Evolutionary conservation across 2,888 invertebrate species (phyloP).

Genomic region (Parnassius orleans): DNA sequence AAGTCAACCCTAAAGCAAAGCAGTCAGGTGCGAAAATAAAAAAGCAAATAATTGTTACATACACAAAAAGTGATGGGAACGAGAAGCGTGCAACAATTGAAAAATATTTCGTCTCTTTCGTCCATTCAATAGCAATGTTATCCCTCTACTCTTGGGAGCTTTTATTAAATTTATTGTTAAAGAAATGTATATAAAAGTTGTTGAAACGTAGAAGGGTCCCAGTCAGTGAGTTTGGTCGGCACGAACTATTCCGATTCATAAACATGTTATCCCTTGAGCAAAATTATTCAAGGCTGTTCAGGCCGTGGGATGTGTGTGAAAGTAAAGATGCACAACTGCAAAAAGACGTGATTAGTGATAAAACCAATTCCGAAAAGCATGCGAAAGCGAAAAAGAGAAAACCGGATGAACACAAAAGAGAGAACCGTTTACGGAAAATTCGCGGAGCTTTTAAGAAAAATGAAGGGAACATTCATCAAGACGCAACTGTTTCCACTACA

Average conservation of each 20-base stretch:
- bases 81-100: constrained; percentile 79
- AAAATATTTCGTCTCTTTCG: constrained; percentile 79
- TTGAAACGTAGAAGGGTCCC: constrained; percentile 70
- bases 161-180: constrained; percentile 80
- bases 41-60: constrained; percentile 23
- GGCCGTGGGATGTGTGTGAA: constrained; percentile 82
- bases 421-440: constrained; percentile 69
- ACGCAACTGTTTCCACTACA: constrained; percentile 81
- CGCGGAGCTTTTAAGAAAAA: constrained; percentile 65
- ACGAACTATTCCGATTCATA: constrained; percentile 44
- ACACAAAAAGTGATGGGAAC: constrained; percentile 37
- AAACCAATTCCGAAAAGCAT: constrained; percentile 38
- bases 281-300: constrained; percentile 79
- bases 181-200: constrained; percentile 79
- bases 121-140: constrained; percentile 64
- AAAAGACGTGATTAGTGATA: constrained; percentile 37
- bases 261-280: constrained; percentile 65
- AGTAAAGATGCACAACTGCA: constrained; percentile 39
- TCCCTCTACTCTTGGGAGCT: constrained; percentile 72
- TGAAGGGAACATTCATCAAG: constrained; percentile 67
- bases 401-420: constrained; percentile 54
- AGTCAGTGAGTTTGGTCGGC: constrained; percentile 59
- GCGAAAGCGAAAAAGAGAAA: constrained; percentile 48
- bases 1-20: constrained; percentile 31
- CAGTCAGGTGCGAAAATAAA: constrained; percentile 37